Evolutionary conservation across 2,797 vertebrate species (phyloP).

Genomic region (Mycteria americana): DNA sequence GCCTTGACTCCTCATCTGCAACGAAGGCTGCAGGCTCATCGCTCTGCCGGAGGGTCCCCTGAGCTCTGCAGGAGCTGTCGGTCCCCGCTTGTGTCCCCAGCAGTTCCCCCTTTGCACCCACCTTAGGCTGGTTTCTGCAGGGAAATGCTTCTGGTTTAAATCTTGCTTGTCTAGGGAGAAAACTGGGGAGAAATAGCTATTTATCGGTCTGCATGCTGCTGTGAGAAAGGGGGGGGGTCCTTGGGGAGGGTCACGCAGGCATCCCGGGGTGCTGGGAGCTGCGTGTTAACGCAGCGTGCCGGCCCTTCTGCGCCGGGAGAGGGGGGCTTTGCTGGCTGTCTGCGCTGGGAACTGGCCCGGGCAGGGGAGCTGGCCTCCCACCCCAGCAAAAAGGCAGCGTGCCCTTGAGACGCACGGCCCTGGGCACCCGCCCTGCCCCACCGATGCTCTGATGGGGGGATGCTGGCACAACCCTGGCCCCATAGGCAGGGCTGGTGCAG

Average conservation of each 20-base stretch:
- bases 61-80: neutral
- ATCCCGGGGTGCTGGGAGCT: neutral
- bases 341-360: neutral
- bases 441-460: neutral
- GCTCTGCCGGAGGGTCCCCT: neutral
- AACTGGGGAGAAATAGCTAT: neutral
- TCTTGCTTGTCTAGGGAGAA: neutral
- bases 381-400: neutral
- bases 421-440: rapidly evolving
- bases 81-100: neutral
- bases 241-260: rapidly evolving
- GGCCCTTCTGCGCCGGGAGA: neutral
- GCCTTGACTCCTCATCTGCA: neutral
- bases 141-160: neutral
- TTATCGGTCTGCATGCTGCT: neutral
- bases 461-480: neutral
- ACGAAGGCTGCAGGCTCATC: neutral
- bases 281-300: neutral
- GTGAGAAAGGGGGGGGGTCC: neutral
- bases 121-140: neutral
- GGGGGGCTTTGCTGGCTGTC: neutral
- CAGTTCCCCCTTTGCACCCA: neutral
- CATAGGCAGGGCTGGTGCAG: neutral
- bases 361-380: neutral
- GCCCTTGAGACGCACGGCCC: rapidly evolving